Evolutionary conservation across 2,113 vertebrate genomes (phyloP).

Genomic region (Eulemur rufifrons): DNA sequence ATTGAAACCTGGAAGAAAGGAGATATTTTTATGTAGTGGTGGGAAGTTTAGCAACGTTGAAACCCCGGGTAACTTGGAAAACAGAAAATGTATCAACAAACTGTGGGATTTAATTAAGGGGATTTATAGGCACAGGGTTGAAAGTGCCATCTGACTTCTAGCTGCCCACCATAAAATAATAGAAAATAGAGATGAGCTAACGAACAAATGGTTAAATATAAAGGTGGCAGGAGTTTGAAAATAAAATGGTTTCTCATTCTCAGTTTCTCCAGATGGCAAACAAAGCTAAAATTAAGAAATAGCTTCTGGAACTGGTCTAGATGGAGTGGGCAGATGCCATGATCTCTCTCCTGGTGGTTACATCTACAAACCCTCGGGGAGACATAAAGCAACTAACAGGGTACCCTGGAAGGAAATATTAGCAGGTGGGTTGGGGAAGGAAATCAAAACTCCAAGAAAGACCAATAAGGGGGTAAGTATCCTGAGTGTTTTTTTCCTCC

Average conservation of each 20-base stretch:
- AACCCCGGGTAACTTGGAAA: neutral
- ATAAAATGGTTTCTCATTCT: neutral
- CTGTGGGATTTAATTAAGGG: neutral
- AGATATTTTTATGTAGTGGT: neutral
- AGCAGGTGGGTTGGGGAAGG: neutral
- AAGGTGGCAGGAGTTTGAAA: slow-evolving; percentile 19
- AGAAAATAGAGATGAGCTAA: neutral
- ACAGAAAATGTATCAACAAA: neutral
- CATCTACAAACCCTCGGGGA: neutral
- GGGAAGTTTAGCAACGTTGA: neutral
- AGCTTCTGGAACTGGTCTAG: neutral
- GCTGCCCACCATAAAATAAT: neutral
- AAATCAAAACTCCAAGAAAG: neutral
- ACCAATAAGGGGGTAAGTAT: neutral
- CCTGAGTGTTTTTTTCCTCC: too few relatives aligned
- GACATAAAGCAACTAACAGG: neutral
- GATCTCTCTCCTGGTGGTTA: neutral
- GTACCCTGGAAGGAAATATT: neutral
- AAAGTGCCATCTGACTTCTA: neutral
- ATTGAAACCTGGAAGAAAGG: neutral
- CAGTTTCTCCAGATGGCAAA: neutral
- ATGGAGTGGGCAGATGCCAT: neutral
- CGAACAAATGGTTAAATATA: neutral
- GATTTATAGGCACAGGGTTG: neutral
- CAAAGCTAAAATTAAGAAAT: slow-evolving; percentile 35